Evolutionary conservation across 1,140 invertebrate genomes (phyloP).

Genomic region (Micrasema minimum): DNA sequence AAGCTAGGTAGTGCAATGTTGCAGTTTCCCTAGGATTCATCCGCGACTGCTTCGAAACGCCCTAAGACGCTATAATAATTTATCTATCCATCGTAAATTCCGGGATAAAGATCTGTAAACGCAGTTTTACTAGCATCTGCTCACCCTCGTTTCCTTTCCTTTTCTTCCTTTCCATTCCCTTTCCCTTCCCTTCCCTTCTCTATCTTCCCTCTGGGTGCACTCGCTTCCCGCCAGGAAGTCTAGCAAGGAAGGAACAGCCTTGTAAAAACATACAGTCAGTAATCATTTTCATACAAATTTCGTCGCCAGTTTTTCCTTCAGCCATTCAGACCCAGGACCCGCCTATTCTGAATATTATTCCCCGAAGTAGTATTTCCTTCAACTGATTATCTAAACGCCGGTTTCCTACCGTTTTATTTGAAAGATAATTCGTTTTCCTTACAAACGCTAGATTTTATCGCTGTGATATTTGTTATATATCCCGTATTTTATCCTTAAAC

Average conservation of each 20-base stretch:
- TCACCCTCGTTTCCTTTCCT: background rate
- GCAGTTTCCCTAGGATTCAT: too few relatives aligned
- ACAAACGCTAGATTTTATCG: too few relatives aligned
- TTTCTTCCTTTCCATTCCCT: too few relatives aligned
- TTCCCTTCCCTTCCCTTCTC: too few relatives aligned
- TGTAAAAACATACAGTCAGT: slow-evolving; percentile 15
- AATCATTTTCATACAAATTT: slow-evolving; percentile 30
- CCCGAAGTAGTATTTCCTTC: too few relatives aligned
- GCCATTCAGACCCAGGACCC: background rate
- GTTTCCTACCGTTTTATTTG: too few relatives aligned
- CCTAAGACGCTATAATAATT: slow-evolving; percentile 19
- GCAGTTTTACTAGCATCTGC: slow-evolving; percentile 29
- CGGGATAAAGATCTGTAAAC: slow-evolving; percentile 30
- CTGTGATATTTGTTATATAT: too few relatives aligned
- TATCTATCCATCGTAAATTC: slow-evolving; percentile 27
- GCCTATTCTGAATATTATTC: too few relatives aligned
- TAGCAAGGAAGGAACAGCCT: slow-evolving; percentile 9
- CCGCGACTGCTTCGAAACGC: slow-evolving; percentile 4
- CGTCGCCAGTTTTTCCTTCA: background rate
- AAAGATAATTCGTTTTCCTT: too few relatives aligned
- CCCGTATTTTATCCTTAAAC: too few relatives aligned
- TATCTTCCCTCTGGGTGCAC: slow-evolving; percentile 6
- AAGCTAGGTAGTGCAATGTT: too few relatives aligned
- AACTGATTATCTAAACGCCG: too few relatives aligned
- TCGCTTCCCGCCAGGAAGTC: background rate